phyloP scores from a whole-genome alignment of 2,113 vertebrate species.

The Pongo pygmaeus region DNA sequence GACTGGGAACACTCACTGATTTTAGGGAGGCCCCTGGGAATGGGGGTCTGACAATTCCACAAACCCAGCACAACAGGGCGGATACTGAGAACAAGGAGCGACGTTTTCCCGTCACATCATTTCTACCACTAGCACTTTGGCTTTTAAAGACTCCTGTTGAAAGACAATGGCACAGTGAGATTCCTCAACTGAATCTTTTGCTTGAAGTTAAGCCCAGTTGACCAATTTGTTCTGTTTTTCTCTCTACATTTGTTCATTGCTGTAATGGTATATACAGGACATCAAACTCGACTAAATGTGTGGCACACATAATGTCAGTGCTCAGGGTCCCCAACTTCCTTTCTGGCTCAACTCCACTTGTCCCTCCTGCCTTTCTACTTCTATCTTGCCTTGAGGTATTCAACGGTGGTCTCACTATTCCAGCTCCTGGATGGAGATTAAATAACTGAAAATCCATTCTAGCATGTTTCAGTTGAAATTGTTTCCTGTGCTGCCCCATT shows the following conservation, averaged over 20 bases:
- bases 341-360: not conserved
- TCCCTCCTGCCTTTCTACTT: not conserved
- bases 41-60: not conserved
- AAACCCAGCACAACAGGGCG: not conserved
- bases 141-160: not conserved
- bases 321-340: not conserved
- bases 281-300: not conserved
- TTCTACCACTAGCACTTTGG: not conserved
- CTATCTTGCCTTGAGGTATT: not conserved
- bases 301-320: rapidly evolving
- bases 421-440: not conserved
- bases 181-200: not conserved
- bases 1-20: rapidly evolving
- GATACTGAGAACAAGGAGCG: not conserved
- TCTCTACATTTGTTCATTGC: not conserved
- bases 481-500: not conserved
- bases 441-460: not conserved
- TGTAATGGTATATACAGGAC: not conserved
- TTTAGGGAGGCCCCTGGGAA: not conserved
- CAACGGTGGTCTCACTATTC: not conserved
- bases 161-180: not conserved
- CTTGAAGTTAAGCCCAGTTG: not conserved
- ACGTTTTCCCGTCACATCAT: not conserved
- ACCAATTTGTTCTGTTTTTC: not conserved
- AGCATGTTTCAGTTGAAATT: not conserved